These are phyloP conservation scores for Hydrolagus affinis DNA, from an alignment of 2,113 vertebrate genomes.

Conservation along the genomic window DNA sequence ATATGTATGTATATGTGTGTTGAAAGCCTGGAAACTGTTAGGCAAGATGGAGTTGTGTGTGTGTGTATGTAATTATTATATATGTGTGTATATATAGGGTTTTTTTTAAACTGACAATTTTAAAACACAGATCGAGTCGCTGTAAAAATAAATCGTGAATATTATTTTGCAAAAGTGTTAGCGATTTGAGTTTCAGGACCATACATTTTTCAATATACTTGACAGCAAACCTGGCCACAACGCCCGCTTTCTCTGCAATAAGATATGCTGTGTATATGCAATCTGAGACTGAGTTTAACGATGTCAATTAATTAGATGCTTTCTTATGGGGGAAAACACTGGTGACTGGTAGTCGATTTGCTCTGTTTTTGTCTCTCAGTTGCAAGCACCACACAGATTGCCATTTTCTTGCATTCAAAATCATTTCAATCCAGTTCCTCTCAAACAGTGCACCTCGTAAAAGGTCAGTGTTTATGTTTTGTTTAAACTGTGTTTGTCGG, in stretches of 20 bases:
- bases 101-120: no score
- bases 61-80: no score
- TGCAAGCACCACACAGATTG: not conserved
- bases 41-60: not conserved
- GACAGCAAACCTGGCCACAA: not conserved
- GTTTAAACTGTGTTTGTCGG: conserved; percentile 11
- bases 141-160: not conserved
- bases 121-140: not conserved
- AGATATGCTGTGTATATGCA: not conserved
- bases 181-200: no score
- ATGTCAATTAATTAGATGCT: not conserved
- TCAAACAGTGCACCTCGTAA: conserved; percentile 17
- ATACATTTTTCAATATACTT: not conserved
- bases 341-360: not conserved
- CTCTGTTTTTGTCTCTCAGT: not conserved
- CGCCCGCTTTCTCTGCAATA: not conserved
- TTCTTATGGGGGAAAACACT: not conserved
- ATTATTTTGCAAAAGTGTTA: not conserved
- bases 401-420: conserved; percentile 10
- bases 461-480: conserved; percentile 28
- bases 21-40: not conserved
- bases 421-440: conserved; percentile 11
- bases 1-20: no score
- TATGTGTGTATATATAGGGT: no score
- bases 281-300: not conserved